Conservation (phyloP, 2,797 vertebrate genomes). For the Kryptopterus vitreolus region DNA sequence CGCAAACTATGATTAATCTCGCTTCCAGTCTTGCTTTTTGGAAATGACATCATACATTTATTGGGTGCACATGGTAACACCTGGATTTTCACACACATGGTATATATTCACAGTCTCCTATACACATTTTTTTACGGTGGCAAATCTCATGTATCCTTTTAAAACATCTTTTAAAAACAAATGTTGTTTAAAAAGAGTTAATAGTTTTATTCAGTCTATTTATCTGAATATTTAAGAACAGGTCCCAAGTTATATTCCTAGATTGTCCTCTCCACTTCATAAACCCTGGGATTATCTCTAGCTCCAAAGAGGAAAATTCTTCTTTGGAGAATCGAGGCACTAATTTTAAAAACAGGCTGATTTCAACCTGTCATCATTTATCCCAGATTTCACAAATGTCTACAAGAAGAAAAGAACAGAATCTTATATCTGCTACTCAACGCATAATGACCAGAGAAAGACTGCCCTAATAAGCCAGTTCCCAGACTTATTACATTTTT, state of each 20-base stretch:
- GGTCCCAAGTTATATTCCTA: background rate
- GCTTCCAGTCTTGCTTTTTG: slow-evolving; percentile 23
- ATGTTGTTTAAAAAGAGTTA: background rate
- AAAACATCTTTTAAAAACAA: background rate
- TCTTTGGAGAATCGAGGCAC: background rate
- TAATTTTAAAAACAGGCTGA: background rate
- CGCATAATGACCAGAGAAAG: background rate
- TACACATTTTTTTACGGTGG: background rate
- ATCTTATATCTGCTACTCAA: background rate
- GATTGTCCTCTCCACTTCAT: background rate
- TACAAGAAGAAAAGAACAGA: background rate
- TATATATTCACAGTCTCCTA: slow-evolving; percentile 16
- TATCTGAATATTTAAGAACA: background rate
- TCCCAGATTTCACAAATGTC: background rate
- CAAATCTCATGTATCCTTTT: background rate
- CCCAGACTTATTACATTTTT: background rate
- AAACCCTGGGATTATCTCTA: background rate
- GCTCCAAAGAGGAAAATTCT: background rate
- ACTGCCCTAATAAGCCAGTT: background rate
- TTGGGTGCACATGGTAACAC: slow-evolving; percentile 38
- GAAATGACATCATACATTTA: slow-evolving; percentile 46
- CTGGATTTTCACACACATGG: slow-evolving; percentile 13
- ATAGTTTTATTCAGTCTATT: background rate
- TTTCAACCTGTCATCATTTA: background rate
- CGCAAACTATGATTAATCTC: slow-evolving; percentile 15